Conservation (phyloP, 2,888 invertebrate species). For the Marronus borbonicus region DNA sequence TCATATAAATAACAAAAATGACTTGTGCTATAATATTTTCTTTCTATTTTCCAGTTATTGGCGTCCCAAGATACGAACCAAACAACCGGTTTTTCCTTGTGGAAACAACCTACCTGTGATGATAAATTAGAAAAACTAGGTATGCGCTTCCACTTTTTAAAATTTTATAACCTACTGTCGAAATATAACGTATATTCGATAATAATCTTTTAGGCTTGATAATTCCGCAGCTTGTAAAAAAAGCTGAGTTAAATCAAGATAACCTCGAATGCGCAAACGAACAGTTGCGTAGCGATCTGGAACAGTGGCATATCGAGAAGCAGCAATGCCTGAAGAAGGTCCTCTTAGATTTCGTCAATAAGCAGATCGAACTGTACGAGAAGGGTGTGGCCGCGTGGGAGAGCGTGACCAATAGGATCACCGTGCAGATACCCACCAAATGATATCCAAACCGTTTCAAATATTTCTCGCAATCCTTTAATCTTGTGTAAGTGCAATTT, state of each 20-base stretch:
- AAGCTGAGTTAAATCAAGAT: constrained; percentile 74
- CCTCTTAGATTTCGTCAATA: constrained; percentile 76
- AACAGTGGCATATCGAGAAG: constrained; percentile 79
- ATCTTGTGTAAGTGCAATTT: constrained; percentile 48
- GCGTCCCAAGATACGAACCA: constrained; percentile 60
- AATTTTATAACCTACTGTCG: neutral
- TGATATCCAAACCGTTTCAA: constrained; percentile 46
- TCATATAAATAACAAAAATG: neutral
- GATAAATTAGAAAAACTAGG: constrained; percentile 73
- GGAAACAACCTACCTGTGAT: constrained; percentile 76
- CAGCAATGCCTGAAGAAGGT: constrained; percentile 77
- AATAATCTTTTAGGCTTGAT: constrained; percentile 64
- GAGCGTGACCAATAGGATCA: constrained; percentile 64
- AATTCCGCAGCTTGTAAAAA: constrained; percentile 72
- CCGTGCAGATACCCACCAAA: constrained; percentile 52
- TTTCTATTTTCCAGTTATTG: constrained; percentile 59
- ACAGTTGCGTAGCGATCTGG: constrained; percentile 78
- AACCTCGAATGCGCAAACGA: constrained; percentile 80
- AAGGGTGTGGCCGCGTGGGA: constrained; percentile 75
- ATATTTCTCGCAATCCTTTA: constrained; percentile 38
- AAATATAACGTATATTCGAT: neutral
- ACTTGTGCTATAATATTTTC: neutral
- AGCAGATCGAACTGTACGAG: constrained; percentile 78
- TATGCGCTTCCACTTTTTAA: constrained; percentile 32
- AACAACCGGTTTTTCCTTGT: constrained; percentile 70